These are phyloP conservation scores for Aegotheles bennettii DNA, from an alignment of 2,113 vertebrate species.

Conservation along the genomic window DNA sequence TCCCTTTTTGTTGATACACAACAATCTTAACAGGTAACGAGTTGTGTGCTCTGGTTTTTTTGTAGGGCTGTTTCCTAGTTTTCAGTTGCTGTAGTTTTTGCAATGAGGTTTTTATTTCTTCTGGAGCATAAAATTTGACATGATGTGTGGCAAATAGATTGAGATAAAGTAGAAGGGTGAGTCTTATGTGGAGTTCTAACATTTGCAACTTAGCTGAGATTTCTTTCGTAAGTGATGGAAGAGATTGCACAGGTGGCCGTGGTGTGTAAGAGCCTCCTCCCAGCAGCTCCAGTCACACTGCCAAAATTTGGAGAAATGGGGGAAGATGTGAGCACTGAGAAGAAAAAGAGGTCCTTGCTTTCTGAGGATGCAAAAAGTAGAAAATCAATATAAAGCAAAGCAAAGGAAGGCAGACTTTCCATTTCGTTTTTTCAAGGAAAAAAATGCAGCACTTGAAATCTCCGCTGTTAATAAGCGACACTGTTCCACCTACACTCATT, in stretches of 20 bases:
- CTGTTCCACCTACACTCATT: background rate
- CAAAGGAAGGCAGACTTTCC: background rate
- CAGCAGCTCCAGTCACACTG: background rate
- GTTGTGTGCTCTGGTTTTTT: background rate
- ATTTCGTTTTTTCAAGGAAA: background rate
- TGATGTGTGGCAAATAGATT: background rate
- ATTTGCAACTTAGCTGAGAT: background rate
- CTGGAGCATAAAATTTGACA: background rate
- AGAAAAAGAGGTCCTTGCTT: background rate
- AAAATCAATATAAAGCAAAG: background rate
- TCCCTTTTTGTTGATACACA: background rate
- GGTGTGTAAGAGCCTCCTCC: background rate
- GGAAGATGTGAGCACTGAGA: background rate
- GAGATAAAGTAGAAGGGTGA: background rate
- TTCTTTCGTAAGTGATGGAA: background rate
- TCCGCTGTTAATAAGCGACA: background rate
- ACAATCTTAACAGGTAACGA: background rate
- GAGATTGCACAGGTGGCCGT: background rate
- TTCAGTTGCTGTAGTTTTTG: background rate
- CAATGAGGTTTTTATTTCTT: background rate
- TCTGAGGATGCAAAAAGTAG: background rate
- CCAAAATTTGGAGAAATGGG: background rate
- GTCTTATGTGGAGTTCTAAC: background rate
- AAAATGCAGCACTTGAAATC: background rate
- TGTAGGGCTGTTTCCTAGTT: background rate